These are phyloP conservation scores for Melanchra persicariae DNA, from an alignment of 2,888 invertebrate species.

Conservation along the genomic window DNA sequence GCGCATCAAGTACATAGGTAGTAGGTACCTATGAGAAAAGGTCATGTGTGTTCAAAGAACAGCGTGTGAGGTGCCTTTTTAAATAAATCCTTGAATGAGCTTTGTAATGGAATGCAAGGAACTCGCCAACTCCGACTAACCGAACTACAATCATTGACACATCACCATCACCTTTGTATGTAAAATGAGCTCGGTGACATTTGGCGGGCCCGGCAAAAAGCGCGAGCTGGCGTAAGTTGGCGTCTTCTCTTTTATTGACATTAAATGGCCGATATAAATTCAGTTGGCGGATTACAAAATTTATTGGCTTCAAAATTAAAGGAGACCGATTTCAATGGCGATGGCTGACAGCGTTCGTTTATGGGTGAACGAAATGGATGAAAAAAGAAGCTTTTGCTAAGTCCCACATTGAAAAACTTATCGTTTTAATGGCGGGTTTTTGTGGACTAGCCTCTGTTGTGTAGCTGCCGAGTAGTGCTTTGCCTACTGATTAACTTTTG, in stretches of 20 bases:
- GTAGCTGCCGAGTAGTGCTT: conserved; percentile 60
- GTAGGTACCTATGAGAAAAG: too few relatives aligned
- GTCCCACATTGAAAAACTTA: conserved; percentile 80
- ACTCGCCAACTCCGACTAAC: conserved; percentile 33
- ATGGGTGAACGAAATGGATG: conserved; percentile 79
- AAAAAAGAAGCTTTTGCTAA: conserved; percentile 77
- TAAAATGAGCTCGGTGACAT: conserved; percentile 83
- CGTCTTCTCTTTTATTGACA: conserved; percentile 84
- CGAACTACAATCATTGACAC: conserved; percentile 80
- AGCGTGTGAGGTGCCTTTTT: conserved; percentile 35
- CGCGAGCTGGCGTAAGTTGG: conserved; percentile 71
- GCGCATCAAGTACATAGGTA: too few relatives aligned
- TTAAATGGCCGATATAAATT: conserved; percentile 90
- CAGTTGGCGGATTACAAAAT: conserved; percentile 89
- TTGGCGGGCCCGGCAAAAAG: conserved; percentile 80
- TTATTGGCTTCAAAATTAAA: conserved; percentile 90
- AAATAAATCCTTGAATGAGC: conserved; percentile 55
- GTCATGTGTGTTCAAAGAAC: not conserved
- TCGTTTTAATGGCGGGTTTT: conserved; percentile 78
- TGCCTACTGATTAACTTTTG: conserved; percentile 58
- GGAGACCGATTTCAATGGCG: conserved; percentile 89
- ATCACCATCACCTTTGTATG: conserved; percentile 87
- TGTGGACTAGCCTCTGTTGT: conserved; percentile 59
- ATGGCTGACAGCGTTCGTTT: conserved; percentile 85
- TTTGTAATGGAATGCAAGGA: conserved; percentile 54